Evolutionary conservation across 92 coral and sea anemone genomes (phyloP), one percentile per base, ranked within the genome.

Genomic region (Epizoanthus rinbou): DNA sequence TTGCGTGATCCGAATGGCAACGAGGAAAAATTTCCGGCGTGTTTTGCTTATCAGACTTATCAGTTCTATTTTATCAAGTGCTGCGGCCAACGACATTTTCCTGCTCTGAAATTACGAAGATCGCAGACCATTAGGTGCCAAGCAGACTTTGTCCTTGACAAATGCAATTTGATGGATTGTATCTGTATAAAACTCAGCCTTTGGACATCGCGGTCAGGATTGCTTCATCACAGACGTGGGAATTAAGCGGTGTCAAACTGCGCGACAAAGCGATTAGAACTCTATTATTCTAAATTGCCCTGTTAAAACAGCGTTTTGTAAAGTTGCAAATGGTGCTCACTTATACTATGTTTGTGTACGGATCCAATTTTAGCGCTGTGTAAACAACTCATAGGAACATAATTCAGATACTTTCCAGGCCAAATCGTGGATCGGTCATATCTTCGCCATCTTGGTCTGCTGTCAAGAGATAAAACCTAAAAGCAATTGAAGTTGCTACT

Each of bases 31-130:
- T 64, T 88, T 88, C 88, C 91, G 82, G 91, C 67, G 67, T 76
- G 64, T 21, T 65, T 39, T 28, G 59, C 88, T 88, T 88, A 88
- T 88, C 91, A 85, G 80, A 52, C 88, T 88, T 88, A 88, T 88
- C 91, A 85, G 80, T 23, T 73, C 73, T 45, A 72, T 60, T 85
- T 88, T 88, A 85, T 88, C 88, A 85, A 72, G 82, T 78, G 47
- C 72, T 78, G 82, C n/a, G 82, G 82, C 71, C 59, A 41, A 62
- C 63, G 82, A 37, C 19, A 78, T 62, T 78, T 78, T 58, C 16
- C 53, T 8, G 72, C 64, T 14, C 69, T 78, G 71, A 62, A 78
- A 57, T 78, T 78, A 78, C 57, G 18, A 7, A 62, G 45, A 78
- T 41, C 82, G 64, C 57, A 78, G 82, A 78, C 82, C 23, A 78